These are phyloP conservation scores for Agapornis canus DNA, from an alignment of 2,797 vertebrate species.

Conservation along the genomic window DNA sequence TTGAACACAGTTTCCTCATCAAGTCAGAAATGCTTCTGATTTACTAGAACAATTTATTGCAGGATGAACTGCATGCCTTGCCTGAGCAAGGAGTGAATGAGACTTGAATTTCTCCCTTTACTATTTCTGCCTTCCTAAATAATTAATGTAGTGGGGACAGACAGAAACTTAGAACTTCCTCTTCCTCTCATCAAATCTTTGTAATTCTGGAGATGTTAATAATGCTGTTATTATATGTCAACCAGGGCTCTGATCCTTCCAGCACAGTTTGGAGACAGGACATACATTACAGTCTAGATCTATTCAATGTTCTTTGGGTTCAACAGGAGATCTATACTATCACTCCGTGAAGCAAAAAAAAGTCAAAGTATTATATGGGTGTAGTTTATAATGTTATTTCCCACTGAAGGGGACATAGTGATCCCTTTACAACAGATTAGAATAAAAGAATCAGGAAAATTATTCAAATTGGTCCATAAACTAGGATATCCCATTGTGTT, in stretches of 20 bases:
- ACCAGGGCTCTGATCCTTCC: background rate
- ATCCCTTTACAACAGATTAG: background rate
- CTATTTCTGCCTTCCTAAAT: slow-evolving; percentile 20
- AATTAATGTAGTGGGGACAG: background rate
- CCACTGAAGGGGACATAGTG: background rate
- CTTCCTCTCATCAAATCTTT: background rate
- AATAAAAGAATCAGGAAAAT: background rate
- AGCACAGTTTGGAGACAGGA: background rate
- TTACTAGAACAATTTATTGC: background rate
- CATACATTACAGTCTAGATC: background rate
- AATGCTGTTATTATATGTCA: background rate
- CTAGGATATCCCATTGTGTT: background rate
- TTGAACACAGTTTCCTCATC: background rate
- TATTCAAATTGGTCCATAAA: background rate
- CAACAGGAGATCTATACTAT: background rate
- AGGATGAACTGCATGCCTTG: background rate
- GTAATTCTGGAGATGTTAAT: background rate
- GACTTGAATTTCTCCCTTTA: background rate
- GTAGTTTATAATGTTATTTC: background rate
- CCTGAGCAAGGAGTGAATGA: background rate
- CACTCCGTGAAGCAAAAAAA: background rate
- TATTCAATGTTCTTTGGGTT: background rate
- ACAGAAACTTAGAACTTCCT: background rate
- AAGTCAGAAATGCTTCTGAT: slow-evolving; percentile 19
- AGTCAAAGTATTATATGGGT: background rate